Evolutionary conservation across 2,888 invertebrate species (phyloP).

Genomic region (Bursaphelenchus okinawaensis): DNA sequence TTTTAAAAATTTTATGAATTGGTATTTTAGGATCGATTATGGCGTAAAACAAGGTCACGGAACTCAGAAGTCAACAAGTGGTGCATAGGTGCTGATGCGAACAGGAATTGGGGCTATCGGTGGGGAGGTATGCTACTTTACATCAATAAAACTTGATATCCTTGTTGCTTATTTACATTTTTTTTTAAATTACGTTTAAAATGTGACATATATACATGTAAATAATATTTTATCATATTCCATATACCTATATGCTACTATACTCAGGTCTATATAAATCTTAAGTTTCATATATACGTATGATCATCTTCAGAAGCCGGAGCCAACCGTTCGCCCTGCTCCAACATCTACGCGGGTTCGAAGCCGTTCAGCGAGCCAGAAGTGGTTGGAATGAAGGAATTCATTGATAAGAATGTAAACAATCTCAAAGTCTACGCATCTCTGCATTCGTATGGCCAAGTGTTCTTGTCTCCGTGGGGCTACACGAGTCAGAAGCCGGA

Average conservation of each 20-base stretch:
- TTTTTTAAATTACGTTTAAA: too few relatives aligned
- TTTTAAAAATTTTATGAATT: too few relatives aligned
- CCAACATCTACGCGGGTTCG: constrained; percentile 46
- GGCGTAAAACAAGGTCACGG: constrained; percentile 55
- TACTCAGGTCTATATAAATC: too few relatives aligned
- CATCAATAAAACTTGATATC: too few relatives aligned
- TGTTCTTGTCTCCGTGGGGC: constrained; percentile 54
- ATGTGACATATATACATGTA: too few relatives aligned
- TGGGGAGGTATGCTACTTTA: constrained; percentile 40
- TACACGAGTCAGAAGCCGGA: constrained; percentile 43
- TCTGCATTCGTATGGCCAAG: constrained; percentile 55
- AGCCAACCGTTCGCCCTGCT: constrained; percentile 49
- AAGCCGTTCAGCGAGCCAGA: constrained; percentile 41
- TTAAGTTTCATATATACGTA: too few relatives aligned
- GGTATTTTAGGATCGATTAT: constrained; percentile 43
- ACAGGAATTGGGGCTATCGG: constrained; percentile 56
- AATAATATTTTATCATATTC: too few relatives aligned
- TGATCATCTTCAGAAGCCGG: constrained; percentile 38
- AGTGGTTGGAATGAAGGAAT: constrained; percentile 42
- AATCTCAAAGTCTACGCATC: constrained; percentile 48
- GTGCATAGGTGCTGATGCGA: constrained; percentile 56
- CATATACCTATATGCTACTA: too few relatives aligned
- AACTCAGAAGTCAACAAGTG: constrained; percentile 43
- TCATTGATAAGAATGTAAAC: constrained; percentile 41
- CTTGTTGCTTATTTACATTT: too few relatives aligned